Percentiles rank a stretch among this genome's conserved stretches.
These are phyloP conservation scores for Ornithoptera priamus DNA, from an alignment of 2,888 invertebrate genomes.

Conservation along the genomic window DNA sequence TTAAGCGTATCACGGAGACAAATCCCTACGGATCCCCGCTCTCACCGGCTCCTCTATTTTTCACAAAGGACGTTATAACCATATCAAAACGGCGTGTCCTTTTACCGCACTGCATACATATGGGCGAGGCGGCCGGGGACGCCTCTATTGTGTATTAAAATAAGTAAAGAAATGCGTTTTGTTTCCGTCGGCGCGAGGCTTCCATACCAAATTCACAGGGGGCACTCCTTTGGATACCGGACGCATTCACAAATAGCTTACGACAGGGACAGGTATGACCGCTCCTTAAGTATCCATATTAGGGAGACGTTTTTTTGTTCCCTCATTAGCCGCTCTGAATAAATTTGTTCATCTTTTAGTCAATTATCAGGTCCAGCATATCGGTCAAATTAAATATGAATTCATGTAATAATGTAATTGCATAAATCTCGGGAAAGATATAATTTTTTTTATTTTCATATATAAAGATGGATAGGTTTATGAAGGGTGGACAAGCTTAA, in stretches of 20 bases:
- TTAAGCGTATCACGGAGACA: constrained; percentile 77
- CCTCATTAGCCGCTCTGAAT: constrained; percentile 28
- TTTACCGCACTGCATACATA: constrained; percentile 76
- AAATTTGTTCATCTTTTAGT: constrained; percentile 8
- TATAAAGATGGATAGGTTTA: too few relatives aligned
- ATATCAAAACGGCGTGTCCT: constrained; percentile 78
- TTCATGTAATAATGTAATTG: neutral
- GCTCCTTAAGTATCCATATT: constrained; percentile 27
- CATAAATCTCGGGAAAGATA: too few relatives aligned
- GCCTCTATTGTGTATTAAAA: constrained; percentile 68
- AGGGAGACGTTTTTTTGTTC: constrained; percentile 30
- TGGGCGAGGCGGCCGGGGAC: constrained; percentile 52
- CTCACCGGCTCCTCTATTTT: constrained; percentile 66
- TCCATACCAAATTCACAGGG: constrained; percentile 64
- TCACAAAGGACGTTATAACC: constrained; percentile 79
- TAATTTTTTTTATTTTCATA: too few relatives aligned
- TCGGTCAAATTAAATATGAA: neutral
- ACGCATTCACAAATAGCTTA: constrained; percentile 43
- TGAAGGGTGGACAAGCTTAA: too few relatives aligned
- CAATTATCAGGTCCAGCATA: constrained; percentile 3
- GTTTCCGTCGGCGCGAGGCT: constrained; percentile 63
- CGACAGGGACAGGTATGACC: constrained; percentile 20
- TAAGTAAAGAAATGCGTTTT: constrained; percentile 73
- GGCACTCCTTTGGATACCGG: constrained; percentile 55
- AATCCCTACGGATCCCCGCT: constrained; percentile 58